Conservation (phyloP, 2,797 vertebrate genomes). For the Lepidocolaptes lacrymiger region DNA sequence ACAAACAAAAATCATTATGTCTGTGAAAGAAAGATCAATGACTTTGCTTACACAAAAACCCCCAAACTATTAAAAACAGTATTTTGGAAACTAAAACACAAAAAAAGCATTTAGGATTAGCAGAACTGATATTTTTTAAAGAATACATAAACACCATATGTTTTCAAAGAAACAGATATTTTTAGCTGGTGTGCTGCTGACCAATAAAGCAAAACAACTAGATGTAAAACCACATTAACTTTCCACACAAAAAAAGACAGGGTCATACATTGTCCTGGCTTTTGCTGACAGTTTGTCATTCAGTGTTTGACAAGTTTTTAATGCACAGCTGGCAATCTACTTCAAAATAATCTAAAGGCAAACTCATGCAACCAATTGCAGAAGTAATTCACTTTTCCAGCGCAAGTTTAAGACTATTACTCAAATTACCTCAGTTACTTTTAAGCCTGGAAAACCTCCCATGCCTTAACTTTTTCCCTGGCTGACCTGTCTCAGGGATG, state of each 20-base stretch:
- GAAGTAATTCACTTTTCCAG: constrained; percentile 45
- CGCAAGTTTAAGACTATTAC: background rate
- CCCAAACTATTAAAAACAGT: background rate
- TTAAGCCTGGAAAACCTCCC: background rate
- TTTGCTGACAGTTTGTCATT: constrained; percentile 47
- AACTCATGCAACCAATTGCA: constrained; percentile 31
- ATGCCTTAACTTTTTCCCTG: background rate
- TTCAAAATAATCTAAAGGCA: constrained; percentile 45
- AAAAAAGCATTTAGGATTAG: constrained; percentile 59
- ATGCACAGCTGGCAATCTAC: background rate
- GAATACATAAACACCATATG: constrained; percentile 48
- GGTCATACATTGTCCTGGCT: background rate
- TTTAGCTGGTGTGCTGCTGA: constrained; percentile 43
- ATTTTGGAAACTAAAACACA: background rate
- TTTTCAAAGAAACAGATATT: constrained; percentile 59
- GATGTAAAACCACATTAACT: background rate
- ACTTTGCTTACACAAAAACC: background rate
- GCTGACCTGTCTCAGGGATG: background rate
- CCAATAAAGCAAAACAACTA: constrained; percentile 5
- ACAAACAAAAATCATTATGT: constrained; percentile 24
- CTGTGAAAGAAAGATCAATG: constrained; percentile 19
- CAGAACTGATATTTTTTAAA: constrained; percentile 38
- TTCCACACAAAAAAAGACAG: background rate
- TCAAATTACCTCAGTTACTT: background rate
- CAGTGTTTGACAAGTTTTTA: background rate